Percentiles rank a stretch among this genome's conserved stretches.
phyloP scores from a whole-genome alignment of 2,797 vertebrate species.

The Lagothrix lagotricha region DNA sequence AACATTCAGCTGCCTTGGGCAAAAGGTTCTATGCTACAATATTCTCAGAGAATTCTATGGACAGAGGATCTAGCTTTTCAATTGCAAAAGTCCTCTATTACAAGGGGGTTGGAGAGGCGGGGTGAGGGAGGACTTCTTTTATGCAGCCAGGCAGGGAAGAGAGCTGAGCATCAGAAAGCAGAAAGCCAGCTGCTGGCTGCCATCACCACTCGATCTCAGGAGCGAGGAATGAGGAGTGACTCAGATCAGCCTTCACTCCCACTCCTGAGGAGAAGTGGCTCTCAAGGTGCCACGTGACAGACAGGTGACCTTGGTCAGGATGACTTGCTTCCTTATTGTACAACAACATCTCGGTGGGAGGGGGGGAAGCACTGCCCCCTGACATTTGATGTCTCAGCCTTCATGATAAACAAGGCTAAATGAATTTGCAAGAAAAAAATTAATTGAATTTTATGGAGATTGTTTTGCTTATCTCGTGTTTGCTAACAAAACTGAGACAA shows the following conservation, averaged over 20 bases:
- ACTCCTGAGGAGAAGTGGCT: background rate
- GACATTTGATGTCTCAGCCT: conserved; percentile 44
- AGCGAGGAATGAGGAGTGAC: background rate
- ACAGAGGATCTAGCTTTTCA: conserved; percentile 9
- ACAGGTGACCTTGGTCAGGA: conserved; percentile 62
- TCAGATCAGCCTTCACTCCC: background rate
- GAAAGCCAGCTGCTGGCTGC: background rate
- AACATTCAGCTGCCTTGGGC: conserved; percentile 40
- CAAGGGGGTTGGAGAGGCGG: background rate
- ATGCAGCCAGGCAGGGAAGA: background rate
- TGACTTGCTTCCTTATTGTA: background rate
- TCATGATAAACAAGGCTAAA: conserved; percentile 61
- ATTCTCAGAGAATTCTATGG: conserved; percentile 26
- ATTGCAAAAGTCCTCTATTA: conserved; percentile 22
- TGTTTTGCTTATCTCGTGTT: conserved; percentile 64
- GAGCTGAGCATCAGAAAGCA: background rate
- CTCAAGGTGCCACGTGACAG: conserved; percentile 15
- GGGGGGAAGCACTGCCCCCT: background rate
- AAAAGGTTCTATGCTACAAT: background rate
- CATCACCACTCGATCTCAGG: background rate
- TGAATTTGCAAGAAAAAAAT: conserved; percentile 56
- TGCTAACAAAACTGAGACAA: conserved; percentile 61
- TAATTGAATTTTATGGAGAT: conserved; percentile 69
- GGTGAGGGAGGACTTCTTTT: background rate
- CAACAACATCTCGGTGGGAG: background rate